Evolutionary conservation across 2,888 invertebrate genomes (phyloP).

Genomic region (Lamellibrachia satsuma): DNA sequence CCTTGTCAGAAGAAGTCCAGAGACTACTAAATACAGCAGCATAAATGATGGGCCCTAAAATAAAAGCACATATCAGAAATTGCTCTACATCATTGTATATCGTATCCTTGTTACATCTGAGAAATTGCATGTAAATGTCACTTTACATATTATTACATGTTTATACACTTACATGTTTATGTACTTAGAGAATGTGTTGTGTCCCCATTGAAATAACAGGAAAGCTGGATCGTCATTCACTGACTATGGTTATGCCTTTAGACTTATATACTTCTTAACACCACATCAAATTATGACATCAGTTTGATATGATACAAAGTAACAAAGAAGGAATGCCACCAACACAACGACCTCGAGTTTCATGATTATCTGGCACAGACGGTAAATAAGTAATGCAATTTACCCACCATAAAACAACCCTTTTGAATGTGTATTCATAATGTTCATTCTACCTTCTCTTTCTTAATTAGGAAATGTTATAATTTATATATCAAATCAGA

Average conservation of each 20-base stretch:
- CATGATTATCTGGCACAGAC: not conserved
- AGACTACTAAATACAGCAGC: conserved; percentile 85
- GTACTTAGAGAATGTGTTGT: not conserved
- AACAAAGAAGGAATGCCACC: not conserved
- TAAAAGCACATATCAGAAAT: not conserved
- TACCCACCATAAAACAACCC: not conserved
- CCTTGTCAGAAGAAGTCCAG: conserved; percentile 85
- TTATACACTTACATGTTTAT: not conserved
- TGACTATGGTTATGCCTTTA: not conserved
- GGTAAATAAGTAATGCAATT: not conserved
- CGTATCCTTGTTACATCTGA: no score
- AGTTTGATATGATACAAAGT: not conserved
- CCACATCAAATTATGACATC: not conserved
- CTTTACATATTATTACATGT: no score
- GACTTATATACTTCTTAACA: not conserved
- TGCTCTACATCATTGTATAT: not conserved
- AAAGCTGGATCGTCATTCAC: not conserved
- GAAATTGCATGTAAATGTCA: no score
- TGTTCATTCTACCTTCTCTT: not conserved
- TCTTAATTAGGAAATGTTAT: not conserved
- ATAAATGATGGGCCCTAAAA: conserved; percentile 85
- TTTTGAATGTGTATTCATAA: not conserved
- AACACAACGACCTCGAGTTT: not conserved
- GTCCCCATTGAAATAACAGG: not conserved
- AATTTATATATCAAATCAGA: not conserved